These are phyloP conservation scores for Caenorhabditis sp. DNA, from an alignment of 2,888 invertebrate species.

Conservation along the genomic window DNA sequence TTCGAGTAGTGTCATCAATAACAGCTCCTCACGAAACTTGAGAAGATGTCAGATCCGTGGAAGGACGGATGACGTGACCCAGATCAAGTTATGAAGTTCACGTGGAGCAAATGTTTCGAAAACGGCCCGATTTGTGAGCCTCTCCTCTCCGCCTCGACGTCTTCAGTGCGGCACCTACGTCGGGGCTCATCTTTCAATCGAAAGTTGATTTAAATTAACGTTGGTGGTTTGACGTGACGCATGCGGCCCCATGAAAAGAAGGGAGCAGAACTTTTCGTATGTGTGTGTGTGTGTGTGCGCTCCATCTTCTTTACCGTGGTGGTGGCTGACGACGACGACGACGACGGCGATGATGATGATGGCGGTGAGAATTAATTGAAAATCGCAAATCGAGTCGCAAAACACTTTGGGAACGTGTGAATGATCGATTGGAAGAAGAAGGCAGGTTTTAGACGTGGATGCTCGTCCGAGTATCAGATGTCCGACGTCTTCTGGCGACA, in stretches of 20 bases:
- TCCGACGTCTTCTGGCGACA: conserved; percentile 19
- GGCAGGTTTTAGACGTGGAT: background rate
- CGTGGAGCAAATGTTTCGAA: background rate
- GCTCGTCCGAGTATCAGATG: conserved; percentile 50
- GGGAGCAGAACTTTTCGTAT: conserved; percentile 21
- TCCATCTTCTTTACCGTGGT: background rate
- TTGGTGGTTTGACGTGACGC: conserved; percentile 42
- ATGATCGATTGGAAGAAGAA: background rate
- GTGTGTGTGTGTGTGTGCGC: conserved; percentile 1
- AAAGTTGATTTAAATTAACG: conserved; percentile 46
- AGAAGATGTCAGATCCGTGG: background rate
- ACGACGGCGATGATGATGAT: background rate
- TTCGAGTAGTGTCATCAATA: conserved; percentile 8
- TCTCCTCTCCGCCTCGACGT: conserved; percentile 16
- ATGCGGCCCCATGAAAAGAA: background rate
- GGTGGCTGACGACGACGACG: background rate
- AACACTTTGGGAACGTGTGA: conserved; percentile 1
- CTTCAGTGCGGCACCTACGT: background rate
- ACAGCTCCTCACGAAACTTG: conserved; percentile 1
- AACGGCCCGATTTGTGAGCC: background rate
- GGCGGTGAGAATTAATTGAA: conserved; percentile 35
- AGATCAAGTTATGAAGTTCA: background rate
- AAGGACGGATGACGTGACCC: background rate
- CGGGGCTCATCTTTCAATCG: conserved; percentile 35
- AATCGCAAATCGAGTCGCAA: background rate